phyloP scores from a whole-genome alignment of 2,888 invertebrate species.

The Camponotus fellah region DNA sequence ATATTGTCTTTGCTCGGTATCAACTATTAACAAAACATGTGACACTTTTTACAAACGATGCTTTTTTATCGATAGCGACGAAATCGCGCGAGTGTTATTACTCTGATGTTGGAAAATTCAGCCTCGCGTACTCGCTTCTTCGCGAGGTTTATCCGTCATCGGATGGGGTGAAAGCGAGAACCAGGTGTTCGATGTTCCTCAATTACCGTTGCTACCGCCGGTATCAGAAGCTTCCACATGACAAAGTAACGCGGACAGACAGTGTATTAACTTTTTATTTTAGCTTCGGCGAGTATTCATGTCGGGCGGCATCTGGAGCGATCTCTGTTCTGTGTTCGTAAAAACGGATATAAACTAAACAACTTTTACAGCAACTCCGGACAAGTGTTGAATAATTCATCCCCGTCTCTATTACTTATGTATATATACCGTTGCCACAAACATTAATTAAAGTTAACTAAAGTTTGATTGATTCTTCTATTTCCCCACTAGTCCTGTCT shows the following conservation, averaged over 20 bases:
- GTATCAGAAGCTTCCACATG: constrained; percentile 37
- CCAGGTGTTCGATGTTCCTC: constrained; percentile 46
- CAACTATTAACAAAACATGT: constrained; percentile 29
- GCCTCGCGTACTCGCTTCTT: not conserved
- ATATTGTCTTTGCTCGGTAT: not conserved
- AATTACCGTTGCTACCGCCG: constrained; percentile 22
- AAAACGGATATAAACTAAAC: constrained; percentile 35
- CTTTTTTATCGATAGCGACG: constrained; percentile 13
- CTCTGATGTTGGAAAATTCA: constrained; percentile 40
- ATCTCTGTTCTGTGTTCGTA: constrained; percentile 19
- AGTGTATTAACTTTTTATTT: constrained; percentile 53
- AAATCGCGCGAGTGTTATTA: constrained; percentile 17
- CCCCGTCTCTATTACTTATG: constrained; percentile 9
- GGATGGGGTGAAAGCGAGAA: constrained; percentile 41
- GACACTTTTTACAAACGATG: constrained; percentile 25
- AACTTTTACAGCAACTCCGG: constrained; percentile 4
- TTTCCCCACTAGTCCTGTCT: not conserved
- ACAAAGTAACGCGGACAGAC: constrained; percentile 49
- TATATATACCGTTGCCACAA: not conserved
- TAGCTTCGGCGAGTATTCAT: constrained; percentile 41
- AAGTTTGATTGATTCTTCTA: constrained; percentile 20
- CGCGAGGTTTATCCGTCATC: constrained; percentile 16
- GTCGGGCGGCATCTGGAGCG: constrained; percentile 39
- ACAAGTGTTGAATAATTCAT: constrained; percentile 46
- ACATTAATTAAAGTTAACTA: constrained; percentile 30